Percentiles rank a stretch among this genome's conserved stretches.
phyloP scores from a whole-genome alignment of 2,888 invertebrate species.

The Nomada fabriciana region DNA sequence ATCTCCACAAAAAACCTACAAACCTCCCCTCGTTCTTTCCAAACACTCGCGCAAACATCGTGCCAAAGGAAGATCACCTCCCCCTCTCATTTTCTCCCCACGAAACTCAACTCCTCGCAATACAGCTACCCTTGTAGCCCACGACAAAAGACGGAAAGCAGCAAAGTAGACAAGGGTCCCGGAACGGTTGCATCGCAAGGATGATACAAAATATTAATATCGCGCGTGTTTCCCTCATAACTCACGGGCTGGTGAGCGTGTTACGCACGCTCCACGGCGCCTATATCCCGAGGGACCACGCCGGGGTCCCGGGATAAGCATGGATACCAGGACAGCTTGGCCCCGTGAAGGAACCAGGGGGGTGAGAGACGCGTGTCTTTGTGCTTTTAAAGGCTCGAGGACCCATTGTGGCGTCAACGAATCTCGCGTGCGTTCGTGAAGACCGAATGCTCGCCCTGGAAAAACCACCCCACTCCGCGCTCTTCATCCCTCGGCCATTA shows the following conservation, averaged over 20 bases:
- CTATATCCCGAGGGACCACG: constrained; percentile 80
- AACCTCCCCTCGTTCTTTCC: too few relatives aligned
- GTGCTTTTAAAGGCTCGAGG: constrained; percentile 79
- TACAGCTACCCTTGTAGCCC: constrained; percentile 65
- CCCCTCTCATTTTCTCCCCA: neutral
- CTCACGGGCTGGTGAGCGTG: constrained; percentile 83
- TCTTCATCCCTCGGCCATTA: constrained; percentile 74
- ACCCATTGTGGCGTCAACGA: constrained; percentile 67
- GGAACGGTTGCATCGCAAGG: constrained; percentile 73
- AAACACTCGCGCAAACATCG: constrained; percentile 8
- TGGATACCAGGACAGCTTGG: constrained; percentile 73
- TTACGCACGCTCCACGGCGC: constrained; percentile 83
- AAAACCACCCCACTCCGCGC: constrained; percentile 48
- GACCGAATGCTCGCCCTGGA: constrained; percentile 74
- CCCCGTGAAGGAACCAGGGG: constrained; percentile 41
- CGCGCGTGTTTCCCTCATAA: constrained; percentile 83
- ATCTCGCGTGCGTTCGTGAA: constrained; percentile 59
- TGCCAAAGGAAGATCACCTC: constrained; percentile 11
- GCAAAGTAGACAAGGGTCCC: constrained; percentile 66
- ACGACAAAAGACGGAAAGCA: constrained; percentile 79
- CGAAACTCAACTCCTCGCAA: neutral
- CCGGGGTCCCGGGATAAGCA: constrained; percentile 74
- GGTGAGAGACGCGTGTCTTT: constrained; percentile 76
- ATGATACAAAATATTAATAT: constrained; percentile 85
- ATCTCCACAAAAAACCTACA: neutral